Conservation (phyloP, 2,888 invertebrate genomes). For the Aspidiotus destructor region DNA sequence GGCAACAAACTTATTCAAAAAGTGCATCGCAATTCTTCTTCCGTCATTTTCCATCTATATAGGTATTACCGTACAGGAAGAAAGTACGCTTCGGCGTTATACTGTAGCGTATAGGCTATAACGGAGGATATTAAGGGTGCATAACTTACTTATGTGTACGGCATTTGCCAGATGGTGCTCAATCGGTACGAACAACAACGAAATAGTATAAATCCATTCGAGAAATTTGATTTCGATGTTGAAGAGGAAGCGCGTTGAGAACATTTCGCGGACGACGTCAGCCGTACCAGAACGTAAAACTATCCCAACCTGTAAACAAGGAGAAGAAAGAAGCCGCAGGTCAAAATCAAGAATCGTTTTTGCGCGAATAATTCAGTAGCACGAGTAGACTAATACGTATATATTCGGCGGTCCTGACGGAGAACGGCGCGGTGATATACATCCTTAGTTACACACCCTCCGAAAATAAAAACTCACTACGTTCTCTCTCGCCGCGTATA, state of each 20-base stretch:
- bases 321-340: slow-evolving; percentile 15
- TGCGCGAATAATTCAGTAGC: slow-evolving; percentile 18
- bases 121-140: slow-evolving; percentile 18
- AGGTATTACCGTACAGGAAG: background rate
- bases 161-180: slow-evolving; percentile 24
- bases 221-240: slow-evolving; percentile 23
- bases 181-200: slow-evolving; percentile 23
- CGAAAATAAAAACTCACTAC: background rate
- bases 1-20: background rate
- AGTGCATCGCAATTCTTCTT: background rate
- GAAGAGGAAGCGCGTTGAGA: background rate
- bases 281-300: slow-evolving; percentile 14
- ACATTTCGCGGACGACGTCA: slow-evolving; percentile 12
- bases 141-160: slow-evolving; percentile 28
- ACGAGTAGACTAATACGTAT: slow-evolving; percentile 17
- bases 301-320: slow-evolving; percentile 17
- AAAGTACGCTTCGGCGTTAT: background rate
- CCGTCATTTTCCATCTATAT: background rate
- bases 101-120: slow-evolving; percentile 7
- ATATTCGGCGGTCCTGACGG: slow-evolving; percentile 5
- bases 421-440: slow-evolving; percentile 5
- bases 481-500: background rate
- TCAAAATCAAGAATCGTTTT: slow-evolving; percentile 18
- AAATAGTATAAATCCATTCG: slow-evolving; percentile 22
- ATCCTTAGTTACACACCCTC: slow-evolving; percentile 1